Evolutionary conservation across 2,113 vertebrate species (phyloP).

Genomic region (Nestor notabilis): DNA sequence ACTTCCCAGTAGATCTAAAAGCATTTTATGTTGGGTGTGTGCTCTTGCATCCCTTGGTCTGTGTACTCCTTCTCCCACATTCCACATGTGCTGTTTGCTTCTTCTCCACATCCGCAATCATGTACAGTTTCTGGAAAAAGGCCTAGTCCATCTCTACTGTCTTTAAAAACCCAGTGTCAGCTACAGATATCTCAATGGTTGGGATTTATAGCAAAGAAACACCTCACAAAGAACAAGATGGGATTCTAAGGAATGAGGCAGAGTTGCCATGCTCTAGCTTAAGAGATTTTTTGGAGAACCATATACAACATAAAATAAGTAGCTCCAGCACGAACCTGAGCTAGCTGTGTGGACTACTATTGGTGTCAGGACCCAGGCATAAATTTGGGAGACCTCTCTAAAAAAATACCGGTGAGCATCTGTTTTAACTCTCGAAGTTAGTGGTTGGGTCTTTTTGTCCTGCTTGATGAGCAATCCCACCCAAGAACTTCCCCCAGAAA

Average conservation of each 20-base stretch:
- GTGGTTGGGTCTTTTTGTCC: rapidly evolving
- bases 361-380: background rate
- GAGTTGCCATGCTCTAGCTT: background rate
- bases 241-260: background rate
- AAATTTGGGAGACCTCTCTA: background rate
- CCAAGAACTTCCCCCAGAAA: background rate
- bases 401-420: background rate
- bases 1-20: background rate
- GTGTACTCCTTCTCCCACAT: background rate
- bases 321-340: background rate
- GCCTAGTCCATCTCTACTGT: background rate
- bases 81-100: background rate
- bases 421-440: background rate
- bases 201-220: background rate
- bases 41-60: background rate
- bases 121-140: background rate
- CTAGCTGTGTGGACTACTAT: background rate
- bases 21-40: background rate
- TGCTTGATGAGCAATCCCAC: background rate
- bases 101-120: background rate
- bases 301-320: background rate
- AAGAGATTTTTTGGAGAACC: background rate
- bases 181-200: background rate
- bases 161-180: background rate
- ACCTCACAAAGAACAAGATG: background rate